Percentiles rank a stretch among this genome's conserved stretches.
Evolutionary conservation across 2,113 vertebrate species (phyloP).

Genomic region (Chionis minor): DNA sequence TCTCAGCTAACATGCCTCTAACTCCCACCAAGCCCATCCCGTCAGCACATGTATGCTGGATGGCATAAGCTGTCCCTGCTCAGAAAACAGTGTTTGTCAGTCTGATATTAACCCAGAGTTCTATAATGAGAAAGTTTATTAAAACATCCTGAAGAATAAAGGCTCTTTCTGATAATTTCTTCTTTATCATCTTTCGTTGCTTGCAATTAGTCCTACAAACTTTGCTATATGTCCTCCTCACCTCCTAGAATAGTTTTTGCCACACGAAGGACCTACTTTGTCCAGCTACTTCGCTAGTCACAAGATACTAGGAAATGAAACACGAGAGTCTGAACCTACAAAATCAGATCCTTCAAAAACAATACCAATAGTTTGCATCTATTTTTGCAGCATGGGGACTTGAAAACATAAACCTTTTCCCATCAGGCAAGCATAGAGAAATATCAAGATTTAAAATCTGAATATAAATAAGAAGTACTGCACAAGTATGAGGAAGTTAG

Average conservation of each 20-base stretch:
- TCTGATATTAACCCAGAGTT: not conserved
- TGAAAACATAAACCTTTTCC: not conserved
- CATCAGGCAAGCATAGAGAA: not conserved
- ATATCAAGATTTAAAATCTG: not conserved
- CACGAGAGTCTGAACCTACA: not conserved
- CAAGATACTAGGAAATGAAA: conserved; percentile 12
- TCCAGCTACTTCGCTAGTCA: not conserved
- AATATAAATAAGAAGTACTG: not conserved
- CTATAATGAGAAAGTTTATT: not conserved
- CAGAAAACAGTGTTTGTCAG: not conserved
- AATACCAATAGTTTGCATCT: not conserved
- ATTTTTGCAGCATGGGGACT: not conserved
- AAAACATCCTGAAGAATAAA: not conserved
- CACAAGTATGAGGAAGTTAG: not conserved
- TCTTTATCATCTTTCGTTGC: not conserved
- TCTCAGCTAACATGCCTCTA: not conserved
- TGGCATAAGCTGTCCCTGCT: not conserved
- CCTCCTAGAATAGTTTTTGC: not conserved
- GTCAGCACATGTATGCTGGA: not conserved
- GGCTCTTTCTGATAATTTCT: not conserved
- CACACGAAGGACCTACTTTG: not conserved
- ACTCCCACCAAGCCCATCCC: not conserved
- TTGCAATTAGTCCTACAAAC: not conserved
- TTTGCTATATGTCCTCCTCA: not conserved
- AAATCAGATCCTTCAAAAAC: not conserved